phyloP scores from a whole-genome alignment of 2,113 vertebrate genomes.

The Bubo blakistoni region DNA sequence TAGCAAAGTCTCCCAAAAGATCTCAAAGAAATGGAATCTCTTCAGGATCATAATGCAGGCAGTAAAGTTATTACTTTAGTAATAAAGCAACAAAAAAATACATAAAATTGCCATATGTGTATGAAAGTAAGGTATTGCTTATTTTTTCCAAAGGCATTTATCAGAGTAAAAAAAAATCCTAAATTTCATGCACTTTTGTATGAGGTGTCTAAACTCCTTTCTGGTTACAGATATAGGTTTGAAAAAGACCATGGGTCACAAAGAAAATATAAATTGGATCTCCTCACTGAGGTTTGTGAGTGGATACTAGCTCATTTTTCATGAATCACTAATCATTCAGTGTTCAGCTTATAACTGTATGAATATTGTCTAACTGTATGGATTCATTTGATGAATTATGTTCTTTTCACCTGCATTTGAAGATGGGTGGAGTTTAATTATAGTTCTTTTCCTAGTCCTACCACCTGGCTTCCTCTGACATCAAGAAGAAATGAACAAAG shows the following conservation, averaged over 20 bases:
- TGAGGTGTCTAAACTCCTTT: not conserved
- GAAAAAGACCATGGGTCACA: not conserved
- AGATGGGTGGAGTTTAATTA: conserved; percentile 39
- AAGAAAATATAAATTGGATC: not conserved
- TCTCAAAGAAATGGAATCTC: not conserved
- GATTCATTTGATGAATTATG: not conserved
- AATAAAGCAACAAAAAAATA: not conserved
- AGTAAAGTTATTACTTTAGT: not conserved
- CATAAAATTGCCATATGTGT: not conserved
- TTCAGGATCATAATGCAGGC: not conserved
- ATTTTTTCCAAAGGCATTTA: not conserved
- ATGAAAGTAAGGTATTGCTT: not conserved
- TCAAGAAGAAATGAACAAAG: not conserved
- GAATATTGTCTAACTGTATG: not conserved
- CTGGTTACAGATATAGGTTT: not conserved
- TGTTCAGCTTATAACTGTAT: not conserved
- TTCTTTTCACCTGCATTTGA: not conserved
- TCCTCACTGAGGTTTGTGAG: not conserved
- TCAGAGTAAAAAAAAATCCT: not conserved
- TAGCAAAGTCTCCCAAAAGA: not conserved
- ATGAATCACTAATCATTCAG: not conserved
- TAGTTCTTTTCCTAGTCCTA: not conserved
- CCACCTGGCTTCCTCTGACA: not conserved
- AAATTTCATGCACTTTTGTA: not conserved
- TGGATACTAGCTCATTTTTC: not conserved